These are phyloP conservation scores for Pollachius pollachius DNA, from an alignment of 2,113 vertebrate genomes.

Conservation along the genomic window DNA sequence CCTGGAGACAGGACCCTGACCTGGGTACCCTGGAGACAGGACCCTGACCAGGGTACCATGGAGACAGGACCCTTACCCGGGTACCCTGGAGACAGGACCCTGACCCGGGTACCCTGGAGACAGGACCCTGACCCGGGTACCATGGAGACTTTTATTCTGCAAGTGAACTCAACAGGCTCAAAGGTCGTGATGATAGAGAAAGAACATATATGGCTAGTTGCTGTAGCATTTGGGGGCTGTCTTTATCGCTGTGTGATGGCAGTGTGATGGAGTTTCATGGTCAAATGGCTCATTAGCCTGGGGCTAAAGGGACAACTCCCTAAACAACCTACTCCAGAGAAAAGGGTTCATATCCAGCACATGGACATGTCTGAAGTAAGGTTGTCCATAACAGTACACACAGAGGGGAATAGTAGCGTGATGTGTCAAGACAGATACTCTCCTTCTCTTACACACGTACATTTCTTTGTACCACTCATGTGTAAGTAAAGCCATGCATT, in stretches of 20 bases:
- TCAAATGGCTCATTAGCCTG: constrained; percentile 21
- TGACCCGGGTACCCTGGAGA: too few relatives aligned
- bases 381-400: constrained; percentile 31
- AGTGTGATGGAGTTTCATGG: constrained; percentile 17
- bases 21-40: too few relatives aligned
- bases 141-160: too few relatives aligned
- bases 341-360: constrained; percentile 29
- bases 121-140: too few relatives aligned
- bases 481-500: constrained; percentile 43
- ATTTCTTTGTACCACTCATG: constrained; percentile 20
- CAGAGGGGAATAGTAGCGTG: constrained; percentile 35
- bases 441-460: constrained; percentile 1
- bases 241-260: neutral
- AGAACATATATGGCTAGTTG: too few relatives aligned
- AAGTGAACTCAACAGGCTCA: too few relatives aligned
- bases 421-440: constrained; percentile 20
- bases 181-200: too few relatives aligned
- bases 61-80: too few relatives aligned
- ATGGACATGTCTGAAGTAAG: constrained; percentile 25
- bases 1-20: too few relatives aligned
- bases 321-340: constrained; percentile 31
- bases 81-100: too few relatives aligned
- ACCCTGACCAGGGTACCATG: too few relatives aligned
- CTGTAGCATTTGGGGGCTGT: neutral
- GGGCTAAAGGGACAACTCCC: constrained; percentile 35